Conservation (phyloP, 2,113 vertebrate species). For the Thinocorus orbignyianus region DNA sequence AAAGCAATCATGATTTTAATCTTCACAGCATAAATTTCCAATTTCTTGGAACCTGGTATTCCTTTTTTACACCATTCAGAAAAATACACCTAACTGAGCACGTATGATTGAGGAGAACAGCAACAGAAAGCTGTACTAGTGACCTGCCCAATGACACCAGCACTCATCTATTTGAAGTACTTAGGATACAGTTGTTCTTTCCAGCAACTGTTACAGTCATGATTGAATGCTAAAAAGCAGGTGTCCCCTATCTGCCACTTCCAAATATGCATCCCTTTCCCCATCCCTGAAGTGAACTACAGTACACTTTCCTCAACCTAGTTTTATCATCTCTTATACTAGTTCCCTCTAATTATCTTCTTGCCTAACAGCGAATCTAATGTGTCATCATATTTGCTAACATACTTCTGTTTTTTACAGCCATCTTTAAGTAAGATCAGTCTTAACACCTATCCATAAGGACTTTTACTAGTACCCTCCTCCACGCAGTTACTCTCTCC, state of each 20-base stretch:
- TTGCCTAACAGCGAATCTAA: neutral
- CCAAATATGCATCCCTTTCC: neutral
- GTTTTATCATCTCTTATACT: neutral
- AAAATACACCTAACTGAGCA: neutral
- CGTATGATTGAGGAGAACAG: accelerated
- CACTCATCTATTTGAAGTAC: neutral
- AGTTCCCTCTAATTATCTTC: neutral
- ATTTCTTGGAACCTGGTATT: accelerated
- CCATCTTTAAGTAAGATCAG: neutral
- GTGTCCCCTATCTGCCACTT: neutral
- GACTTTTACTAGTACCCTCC: neutral
- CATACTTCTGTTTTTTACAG: neutral
- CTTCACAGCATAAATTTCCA: neutral
- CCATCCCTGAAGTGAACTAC: neutral
- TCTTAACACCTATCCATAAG: neutral
- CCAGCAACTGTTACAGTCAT: neutral
- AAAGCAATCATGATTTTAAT: neutral
- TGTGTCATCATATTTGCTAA: neutral
- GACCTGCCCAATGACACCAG: neutral
- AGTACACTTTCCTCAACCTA: neutral
- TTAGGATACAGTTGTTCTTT: neutral
- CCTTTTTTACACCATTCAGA: neutral
- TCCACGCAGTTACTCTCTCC: neutral
- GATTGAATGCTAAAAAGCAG: neutral
- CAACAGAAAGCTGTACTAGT: neutral